These are phyloP conservation scores for Periparus ater DNA, from an alignment of 2,797 vertebrate species.

Conservation along the genomic window DNA sequence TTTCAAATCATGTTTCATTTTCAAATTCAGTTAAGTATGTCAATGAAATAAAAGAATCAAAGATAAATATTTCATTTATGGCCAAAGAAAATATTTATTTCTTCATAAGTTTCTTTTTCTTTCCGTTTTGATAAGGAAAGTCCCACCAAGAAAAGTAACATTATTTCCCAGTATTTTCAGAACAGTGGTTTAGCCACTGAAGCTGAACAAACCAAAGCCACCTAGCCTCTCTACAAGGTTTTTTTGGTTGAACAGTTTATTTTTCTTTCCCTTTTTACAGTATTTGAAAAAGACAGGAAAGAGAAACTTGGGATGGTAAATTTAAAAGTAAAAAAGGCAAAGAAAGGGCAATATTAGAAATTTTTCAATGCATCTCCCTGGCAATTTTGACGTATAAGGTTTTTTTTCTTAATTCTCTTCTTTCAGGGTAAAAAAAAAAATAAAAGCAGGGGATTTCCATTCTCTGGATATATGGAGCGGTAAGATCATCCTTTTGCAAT, in stretches of 20 bases:
- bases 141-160: not conserved
- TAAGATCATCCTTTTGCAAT: not conserved
- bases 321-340: not conserved
- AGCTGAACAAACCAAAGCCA: not conserved
- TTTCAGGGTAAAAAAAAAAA: not conserved
- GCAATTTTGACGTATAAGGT: fast-evolving
- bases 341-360: not conserved
- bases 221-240: not conserved
- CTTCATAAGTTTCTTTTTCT: not conserved
- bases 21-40: not conserved
- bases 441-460: not conserved
- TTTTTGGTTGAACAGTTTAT: not conserved
- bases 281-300: not conserved
- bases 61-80: not conserved
- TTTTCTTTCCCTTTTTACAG: not conserved
- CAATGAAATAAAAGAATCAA: not conserved
- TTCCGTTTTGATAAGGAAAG: not conserved
- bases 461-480: not conserved
- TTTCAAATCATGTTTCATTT: not conserved
- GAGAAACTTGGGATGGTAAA: not conserved
- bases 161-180: not conserved
- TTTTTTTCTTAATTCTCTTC: not conserved
- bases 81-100: not conserved
- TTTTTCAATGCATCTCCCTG: not conserved
- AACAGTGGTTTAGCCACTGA: not conserved